phyloP scores from a whole-genome alignment of 2,113 vertebrate species.

The Chauna torquata region DNA sequence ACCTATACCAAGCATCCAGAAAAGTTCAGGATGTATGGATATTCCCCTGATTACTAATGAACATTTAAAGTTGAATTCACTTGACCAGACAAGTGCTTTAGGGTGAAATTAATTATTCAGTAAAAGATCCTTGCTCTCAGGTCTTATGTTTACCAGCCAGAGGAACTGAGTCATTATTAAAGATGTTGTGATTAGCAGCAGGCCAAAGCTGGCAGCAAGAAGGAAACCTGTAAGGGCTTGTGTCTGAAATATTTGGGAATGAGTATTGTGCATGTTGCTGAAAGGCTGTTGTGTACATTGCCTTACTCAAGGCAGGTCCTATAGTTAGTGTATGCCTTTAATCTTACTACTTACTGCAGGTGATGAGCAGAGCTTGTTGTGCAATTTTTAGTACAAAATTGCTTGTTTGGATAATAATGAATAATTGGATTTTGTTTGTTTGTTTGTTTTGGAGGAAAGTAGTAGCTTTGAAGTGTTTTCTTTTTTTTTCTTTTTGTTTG shows the following conservation, averaged over 20 bases:
- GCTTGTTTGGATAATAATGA: not conserved
- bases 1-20: not conserved
- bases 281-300: accelerated
- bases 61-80: not conserved
- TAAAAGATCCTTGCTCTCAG: not conserved
- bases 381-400: not conserved
- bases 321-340: not conserved
- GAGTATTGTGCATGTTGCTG: not conserved
- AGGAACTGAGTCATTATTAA: not conserved
- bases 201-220: not conserved
- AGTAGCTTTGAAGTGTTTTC: not conserved
- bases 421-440: not conserved
- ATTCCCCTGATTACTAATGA: not conserved
- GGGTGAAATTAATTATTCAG: not conserved
- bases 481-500: not conserved
- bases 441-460: not conserved
- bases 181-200: not conserved
- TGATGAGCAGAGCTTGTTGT: not conserved
- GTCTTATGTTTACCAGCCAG: not conserved
- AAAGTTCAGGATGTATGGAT: not conserved
- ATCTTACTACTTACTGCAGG: not conserved
- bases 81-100: not conserved
- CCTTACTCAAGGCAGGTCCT: not conserved
- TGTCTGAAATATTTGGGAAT: not conserved
- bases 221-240: not conserved